Evolutionary conservation across 2,113 vertebrate species (phyloP).

Genomic region (Laterallus jamaicensis): DNA sequence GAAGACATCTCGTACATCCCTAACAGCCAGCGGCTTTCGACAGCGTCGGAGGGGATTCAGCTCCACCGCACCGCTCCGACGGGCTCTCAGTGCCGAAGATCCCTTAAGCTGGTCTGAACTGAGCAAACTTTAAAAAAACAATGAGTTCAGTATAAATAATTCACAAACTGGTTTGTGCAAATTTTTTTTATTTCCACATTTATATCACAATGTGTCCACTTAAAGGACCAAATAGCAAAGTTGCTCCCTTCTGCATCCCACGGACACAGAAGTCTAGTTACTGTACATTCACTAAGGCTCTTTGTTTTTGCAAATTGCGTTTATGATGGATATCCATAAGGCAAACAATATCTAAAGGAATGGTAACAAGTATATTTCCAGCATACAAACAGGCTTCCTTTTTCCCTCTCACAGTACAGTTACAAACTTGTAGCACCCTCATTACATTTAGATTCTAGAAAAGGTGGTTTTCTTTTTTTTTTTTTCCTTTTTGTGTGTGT

Average conservation of each 20-base stretch:
- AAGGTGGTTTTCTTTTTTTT: constrained; percentile 68
- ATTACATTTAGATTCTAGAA: constrained; percentile 72
- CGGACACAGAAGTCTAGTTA: constrained; percentile 87
- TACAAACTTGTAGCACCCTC: constrained; percentile 81
- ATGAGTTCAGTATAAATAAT: constrained; percentile 34
- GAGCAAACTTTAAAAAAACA: not conserved
- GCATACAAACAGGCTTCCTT: constrained; percentile 83
- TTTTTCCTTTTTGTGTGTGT: not conserved
- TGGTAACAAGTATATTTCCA: constrained; percentile 90
- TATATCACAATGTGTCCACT: constrained; percentile 92
- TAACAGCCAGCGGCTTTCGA: not conserved
- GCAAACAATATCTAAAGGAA: constrained; percentile 94
- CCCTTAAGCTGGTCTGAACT: not conserved
- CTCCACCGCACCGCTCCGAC: not conserved
- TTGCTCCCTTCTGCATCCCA: constrained; percentile 85
- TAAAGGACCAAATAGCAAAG: constrained; percentile 94
- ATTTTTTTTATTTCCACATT: constrained; percentile 93
- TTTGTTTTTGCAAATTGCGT: constrained; percentile 88
- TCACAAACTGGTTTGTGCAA: constrained; percentile 76
- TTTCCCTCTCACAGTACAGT: constrained; percentile 80
- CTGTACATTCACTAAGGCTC: constrained; percentile 93
- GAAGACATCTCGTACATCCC: constrained; percentile 11
- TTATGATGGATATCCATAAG: constrained; percentile 87
- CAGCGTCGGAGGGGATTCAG: not conserved
- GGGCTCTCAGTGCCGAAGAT: not conserved